A percentile compares a stretch with the other conserved stretches of the same genome.
phyloP scores from a whole-genome alignment of 2,113 vertebrate species.

The Gorsachius goisagi region DNA sequence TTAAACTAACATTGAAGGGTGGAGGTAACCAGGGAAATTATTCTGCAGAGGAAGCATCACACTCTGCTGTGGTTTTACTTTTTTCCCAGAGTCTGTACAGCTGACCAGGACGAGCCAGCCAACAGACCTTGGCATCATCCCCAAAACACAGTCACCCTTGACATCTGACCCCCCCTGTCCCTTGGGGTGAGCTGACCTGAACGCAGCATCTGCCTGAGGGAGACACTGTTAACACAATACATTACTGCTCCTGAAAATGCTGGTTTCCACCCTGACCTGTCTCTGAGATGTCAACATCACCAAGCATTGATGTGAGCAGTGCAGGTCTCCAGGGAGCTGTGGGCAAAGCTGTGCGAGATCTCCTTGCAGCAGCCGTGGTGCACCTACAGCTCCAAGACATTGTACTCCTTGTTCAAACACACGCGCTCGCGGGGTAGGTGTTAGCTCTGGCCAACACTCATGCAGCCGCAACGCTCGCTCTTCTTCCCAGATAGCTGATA shows the following conservation, averaged over 20 bases:
- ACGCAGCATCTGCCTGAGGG: not conserved
- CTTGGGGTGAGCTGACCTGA: not conserved
- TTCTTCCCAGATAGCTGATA: not conserved
- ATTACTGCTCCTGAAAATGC: not conserved
- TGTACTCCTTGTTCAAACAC: not conserved
- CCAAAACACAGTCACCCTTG: not conserved
- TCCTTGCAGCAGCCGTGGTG: not conserved
- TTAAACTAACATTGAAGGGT: not conserved
- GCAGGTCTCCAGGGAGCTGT: not conserved
- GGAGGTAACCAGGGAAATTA: not conserved
- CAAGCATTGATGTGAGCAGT: fast-evolving
- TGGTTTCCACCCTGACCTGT: not conserved
- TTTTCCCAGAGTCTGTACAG: not conserved
- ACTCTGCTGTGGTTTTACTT: not conserved
- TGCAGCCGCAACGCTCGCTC: fast-evolving
- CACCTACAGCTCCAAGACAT: not conserved
- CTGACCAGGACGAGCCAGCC: not conserved
- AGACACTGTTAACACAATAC: not conserved
- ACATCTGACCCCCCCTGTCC: not conserved
- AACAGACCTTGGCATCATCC: not conserved
- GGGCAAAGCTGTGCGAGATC: not conserved
- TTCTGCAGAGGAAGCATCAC: not conserved
- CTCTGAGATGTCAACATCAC: not conserved
- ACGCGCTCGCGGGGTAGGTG: fast-evolving
- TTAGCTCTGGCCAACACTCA: not conserved